These are phyloP conservation scores for Ctenodactylus gundi DNA, from an alignment of 2,113 vertebrate genomes.

Conservation along the genomic window DNA sequence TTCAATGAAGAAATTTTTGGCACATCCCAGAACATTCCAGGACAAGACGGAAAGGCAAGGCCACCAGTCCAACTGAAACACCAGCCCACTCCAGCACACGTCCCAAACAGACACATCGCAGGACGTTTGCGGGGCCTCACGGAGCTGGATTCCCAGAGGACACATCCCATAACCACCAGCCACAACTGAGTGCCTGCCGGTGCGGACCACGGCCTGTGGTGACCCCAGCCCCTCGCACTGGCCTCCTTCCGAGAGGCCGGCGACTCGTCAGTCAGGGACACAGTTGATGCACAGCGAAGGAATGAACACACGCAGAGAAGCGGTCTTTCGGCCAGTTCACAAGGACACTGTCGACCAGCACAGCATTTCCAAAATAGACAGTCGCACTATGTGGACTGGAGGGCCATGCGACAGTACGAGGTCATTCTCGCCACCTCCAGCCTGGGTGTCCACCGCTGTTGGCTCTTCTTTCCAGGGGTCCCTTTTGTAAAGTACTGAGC, in stretches of 20 bases:
- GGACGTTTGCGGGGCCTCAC: neutral
- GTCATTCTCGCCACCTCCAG: neutral
- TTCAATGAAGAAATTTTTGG: neutral
- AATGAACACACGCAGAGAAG: conserved; percentile 40
- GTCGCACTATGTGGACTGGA: neutral
- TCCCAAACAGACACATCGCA: neutral
- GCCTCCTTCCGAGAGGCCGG: neutral
- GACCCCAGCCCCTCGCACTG: neutral
- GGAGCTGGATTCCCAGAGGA: conserved; percentile 35
- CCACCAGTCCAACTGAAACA: too few species aligned
- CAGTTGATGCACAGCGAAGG: neutral
- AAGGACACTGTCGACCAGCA: neutral
- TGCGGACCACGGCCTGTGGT: too few species aligned
- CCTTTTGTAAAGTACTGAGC: neutral
- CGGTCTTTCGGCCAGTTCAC: neutral
- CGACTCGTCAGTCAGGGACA: conserved; percentile 58
- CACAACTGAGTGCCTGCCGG: too few species aligned
- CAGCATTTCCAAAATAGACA: conserved; percentile 33
- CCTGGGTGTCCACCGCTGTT: neutral
- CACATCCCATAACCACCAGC: neutral
- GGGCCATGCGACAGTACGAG: neutral
- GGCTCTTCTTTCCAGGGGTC: neutral
- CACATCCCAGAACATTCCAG: neutral
- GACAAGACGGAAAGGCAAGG: neutral
- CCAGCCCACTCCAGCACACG: neutral